Conservation (phyloP, 1,140 invertebrate genomes). For the Lordiphosa clarofinis region DNA sequence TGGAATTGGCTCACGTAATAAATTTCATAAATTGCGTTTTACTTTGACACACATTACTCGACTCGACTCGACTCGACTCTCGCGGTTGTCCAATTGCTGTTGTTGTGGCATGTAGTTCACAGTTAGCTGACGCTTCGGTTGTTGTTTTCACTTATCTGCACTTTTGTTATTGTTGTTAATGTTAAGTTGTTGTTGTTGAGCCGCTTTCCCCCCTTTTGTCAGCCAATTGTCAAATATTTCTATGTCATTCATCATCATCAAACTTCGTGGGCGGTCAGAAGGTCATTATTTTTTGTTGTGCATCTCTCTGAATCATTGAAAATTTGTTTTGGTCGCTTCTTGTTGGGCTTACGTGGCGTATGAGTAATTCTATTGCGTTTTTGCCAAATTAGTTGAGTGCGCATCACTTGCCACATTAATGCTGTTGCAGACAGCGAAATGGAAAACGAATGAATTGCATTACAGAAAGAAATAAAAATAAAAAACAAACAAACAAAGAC, state of each 20-base stretch:
- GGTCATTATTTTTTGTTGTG: constrained; percentile 23
- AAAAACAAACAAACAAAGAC: constrained; percentile 17
- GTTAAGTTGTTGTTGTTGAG: too few species aligned
- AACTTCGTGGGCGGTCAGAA: constrained; percentile 41
- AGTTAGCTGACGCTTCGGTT: constrained; percentile 4
- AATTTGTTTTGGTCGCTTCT: constrained; percentile 14
- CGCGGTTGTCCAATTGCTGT: constrained; percentile 19
- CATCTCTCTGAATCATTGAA: neutral
- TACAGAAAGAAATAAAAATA: constrained; percentile 21
- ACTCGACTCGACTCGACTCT: constrained; percentile 20
- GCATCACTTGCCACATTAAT: constrained; percentile 25
- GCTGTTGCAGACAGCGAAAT: constrained; percentile 12
- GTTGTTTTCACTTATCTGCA: constrained; percentile 54
- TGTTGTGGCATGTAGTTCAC: constrained; percentile 27
- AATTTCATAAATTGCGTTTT: constrained; percentile 76
- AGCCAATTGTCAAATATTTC: constrained; percentile 38
- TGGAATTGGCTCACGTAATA: constrained; percentile 68
- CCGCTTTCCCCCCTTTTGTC: constrained; percentile 28
- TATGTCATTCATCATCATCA: constrained; percentile 18
- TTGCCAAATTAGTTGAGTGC: constrained; percentile 33
- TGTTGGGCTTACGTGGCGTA: constrained; percentile 49
- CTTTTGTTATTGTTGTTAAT: constrained; percentile 35
- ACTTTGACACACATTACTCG: constrained; percentile 66
- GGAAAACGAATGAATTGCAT: constrained; percentile 3
- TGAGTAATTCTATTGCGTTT: constrained; percentile 60